These are phyloP conservation scores for Spilogale gracilis DNA, from an alignment of 2,113 vertebrate species.

Conservation along the genomic window DNA sequence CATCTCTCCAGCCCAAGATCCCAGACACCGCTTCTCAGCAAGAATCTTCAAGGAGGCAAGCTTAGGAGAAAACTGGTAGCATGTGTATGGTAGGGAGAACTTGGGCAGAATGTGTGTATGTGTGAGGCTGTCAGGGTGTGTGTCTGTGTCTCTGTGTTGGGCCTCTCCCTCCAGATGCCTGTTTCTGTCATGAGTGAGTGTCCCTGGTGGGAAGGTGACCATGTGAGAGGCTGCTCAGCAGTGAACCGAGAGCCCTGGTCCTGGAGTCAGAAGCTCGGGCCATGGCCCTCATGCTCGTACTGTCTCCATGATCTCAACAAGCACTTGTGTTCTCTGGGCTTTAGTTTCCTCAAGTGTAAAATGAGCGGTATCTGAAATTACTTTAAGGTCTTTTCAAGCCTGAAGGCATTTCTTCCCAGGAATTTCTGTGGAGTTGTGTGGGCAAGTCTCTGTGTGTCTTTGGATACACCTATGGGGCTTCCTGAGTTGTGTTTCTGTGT, in stretches of 20 bases:
- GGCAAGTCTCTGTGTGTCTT: not conserved
- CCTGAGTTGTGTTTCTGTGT: not conserved
- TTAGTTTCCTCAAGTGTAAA: conserved; percentile 18
- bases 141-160: not conserved
- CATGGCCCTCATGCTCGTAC: not conserved
- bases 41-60: conserved; percentile 51
- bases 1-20: not conserved
- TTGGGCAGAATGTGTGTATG: not conserved
- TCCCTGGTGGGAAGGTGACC: not conserved
- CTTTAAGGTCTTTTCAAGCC: conserved; percentile 36
- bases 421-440: conserved; percentile 23
- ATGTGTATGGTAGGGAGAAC: not conserved
- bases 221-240: not conserved
- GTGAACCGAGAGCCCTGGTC: not conserved
- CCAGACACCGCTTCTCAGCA: not conserved
- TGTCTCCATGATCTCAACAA: not conserved
- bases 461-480: not conserved
- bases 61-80: not conserved
- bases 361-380: conserved; percentile 40
- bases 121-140: not conserved
- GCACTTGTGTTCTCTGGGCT: not conserved
- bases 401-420: conserved; percentile 47
- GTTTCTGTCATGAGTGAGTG: not conserved
- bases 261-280: not conserved
- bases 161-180: conserved; percentile 24